These are phyloP conservation scores for Epizoanthus stellaris DNA, from an alignment of 92 coral and sea anemone species.

Conservation along the genomic window DNA sequence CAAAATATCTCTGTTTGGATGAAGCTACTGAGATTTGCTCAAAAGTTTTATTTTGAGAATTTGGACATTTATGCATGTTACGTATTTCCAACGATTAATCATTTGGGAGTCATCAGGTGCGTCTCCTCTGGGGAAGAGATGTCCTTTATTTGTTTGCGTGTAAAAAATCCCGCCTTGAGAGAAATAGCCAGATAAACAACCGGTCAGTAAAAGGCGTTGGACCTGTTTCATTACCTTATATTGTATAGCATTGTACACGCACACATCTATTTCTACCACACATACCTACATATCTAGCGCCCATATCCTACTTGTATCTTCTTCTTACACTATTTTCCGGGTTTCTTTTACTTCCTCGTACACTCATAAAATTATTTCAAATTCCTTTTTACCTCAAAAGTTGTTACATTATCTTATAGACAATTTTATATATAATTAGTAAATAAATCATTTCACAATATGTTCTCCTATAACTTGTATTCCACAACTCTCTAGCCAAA, in stretches of 20 bases:
- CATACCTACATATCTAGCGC: not conserved
- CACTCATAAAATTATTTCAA: too few relatives aligned
- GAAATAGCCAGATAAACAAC: conserved; percentile 27
- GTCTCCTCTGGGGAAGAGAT: conserved; percentile 41
- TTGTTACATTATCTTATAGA: too few relatives aligned
- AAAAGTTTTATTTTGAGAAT: not conserved
- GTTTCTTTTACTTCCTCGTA: too few relatives aligned
- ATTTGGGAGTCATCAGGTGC: conserved; percentile 22
- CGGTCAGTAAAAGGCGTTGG: conserved; percentile 1
- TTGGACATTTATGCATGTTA: not conserved
- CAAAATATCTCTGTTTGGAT: not conserved
- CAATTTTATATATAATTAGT: too few relatives aligned
- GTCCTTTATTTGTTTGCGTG: conserved; percentile 27
- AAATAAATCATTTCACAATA: too few relatives aligned
- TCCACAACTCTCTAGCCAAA: too few relatives aligned
- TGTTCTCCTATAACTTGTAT: too few relatives aligned
- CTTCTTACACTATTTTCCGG: too few relatives aligned
- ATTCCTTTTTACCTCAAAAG: too few relatives aligned
- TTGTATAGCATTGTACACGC: not conserved
- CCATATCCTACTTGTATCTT: too few relatives aligned
- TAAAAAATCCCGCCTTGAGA: conserved; percentile 37
- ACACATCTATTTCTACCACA: not conserved
- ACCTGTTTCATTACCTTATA: not conserved
- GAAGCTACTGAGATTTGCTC: too few relatives aligned
- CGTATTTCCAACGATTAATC: not conserved